phyloP scores from a whole-genome alignment of 2,888 invertebrate genomes.

The Ichneumon xanthorius region DNA sequence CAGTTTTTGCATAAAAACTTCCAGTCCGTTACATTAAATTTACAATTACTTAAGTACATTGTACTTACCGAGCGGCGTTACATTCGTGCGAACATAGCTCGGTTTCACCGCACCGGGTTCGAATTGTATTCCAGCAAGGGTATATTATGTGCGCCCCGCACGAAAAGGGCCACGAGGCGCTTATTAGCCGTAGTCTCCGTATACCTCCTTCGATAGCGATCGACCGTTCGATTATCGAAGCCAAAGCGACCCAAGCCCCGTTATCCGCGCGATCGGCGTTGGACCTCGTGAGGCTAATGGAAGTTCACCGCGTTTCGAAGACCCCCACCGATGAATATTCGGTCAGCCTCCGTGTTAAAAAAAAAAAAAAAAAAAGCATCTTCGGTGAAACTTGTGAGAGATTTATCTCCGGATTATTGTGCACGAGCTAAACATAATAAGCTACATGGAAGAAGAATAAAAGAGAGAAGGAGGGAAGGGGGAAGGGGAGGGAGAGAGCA shows the following conservation, averaged over 20 bases:
- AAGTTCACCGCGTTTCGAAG: slow-evolving; percentile 25
- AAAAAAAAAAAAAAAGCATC: slow-evolving; percentile 1
- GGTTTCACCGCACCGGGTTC: background rate
- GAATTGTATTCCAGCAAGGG: background rate
- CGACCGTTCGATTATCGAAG: slow-evolving; percentile 26
- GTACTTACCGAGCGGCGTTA: no score
- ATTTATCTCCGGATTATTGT: slow-evolving; percentile 6
- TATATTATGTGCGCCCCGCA: background rate
- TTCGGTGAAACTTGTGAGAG: slow-evolving; percentile 21
- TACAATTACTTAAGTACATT: no score
- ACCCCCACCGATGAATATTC: slow-evolving; percentile 28
- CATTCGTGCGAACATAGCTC: background rate
- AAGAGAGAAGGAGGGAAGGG: background rate
- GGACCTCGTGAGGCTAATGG: slow-evolving; percentile 30
- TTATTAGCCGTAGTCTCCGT: slow-evolving; percentile 29
- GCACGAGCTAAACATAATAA: slow-evolving; percentile 26
- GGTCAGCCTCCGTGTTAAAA: background rate
- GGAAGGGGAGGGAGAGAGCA: slow-evolving; percentile 49
- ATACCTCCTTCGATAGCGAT: slow-evolving; percentile 28
- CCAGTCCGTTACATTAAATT: no score
- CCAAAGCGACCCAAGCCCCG: slow-evolving; percentile 13
- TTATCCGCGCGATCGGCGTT: slow-evolving; percentile 39
- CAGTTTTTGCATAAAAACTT: no score
- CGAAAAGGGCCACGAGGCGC: slow-evolving; percentile 21
- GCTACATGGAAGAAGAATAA: background rate